These are phyloP conservation scores for Epinephelus cyanopodus DNA, from an alignment of 2,113 vertebrate species.

Conservation along the genomic window DNA sequence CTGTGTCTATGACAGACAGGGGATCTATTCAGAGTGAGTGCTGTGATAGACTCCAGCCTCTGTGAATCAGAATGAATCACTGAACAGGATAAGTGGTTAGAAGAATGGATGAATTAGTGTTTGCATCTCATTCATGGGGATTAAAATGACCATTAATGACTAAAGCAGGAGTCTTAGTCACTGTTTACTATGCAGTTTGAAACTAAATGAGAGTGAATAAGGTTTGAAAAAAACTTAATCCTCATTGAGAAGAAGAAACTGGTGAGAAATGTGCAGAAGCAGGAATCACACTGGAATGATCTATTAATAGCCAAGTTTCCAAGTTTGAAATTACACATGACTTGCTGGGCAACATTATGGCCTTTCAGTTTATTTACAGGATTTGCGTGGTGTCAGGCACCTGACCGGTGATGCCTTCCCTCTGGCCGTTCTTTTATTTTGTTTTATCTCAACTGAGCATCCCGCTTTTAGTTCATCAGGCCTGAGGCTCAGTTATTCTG, in stretches of 20 bases:
- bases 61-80: not conserved
- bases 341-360: not conserved
- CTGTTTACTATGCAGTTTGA: conserved; percentile 1
- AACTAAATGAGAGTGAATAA: conserved; percentile 15
- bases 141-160: not conserved
- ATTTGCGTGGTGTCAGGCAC: conserved; percentile 44
- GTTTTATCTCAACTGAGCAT: conserved; percentile 57
- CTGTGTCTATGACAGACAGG: not conserved
- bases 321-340: conserved; percentile 4
- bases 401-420: conserved; percentile 59
- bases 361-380: conserved; percentile 54
- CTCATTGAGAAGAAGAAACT: conserved; percentile 20
- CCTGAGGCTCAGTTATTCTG: conserved; percentile 34
- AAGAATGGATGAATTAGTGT: conserved; percentile 3
- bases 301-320: not conserved
- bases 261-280: not conserved
- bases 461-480: conserved; percentile 32
- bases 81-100: not conserved
- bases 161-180: not conserved
- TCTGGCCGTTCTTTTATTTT: conserved; percentile 58
- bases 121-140: conserved; percentile 6
- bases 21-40: not conserved
- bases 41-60: not conserved
- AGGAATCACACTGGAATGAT: conserved; percentile 18
- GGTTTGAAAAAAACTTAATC: not conserved